Evolutionary conservation across 1,140 invertebrate species (phyloP).

Genomic region (Leptestheria dahalacensis): DNA sequence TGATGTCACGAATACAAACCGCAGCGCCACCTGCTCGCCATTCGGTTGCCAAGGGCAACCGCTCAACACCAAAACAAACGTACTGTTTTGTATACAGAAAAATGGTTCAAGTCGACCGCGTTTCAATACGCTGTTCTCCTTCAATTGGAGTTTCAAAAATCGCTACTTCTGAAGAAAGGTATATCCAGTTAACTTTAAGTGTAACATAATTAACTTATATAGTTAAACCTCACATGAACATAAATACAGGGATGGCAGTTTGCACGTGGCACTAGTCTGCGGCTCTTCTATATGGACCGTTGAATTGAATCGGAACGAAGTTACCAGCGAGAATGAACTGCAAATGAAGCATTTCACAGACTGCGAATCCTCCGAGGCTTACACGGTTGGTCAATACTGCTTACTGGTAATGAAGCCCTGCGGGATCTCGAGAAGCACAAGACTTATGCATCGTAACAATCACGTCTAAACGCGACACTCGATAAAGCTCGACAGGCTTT

Average conservation of each 20-base stretch:
- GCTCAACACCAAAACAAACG: too few relatives aligned
- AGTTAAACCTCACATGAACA: background rate
- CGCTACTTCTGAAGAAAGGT: background rate
- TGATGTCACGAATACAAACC: too few relatives aligned
- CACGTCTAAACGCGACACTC: too few relatives aligned
- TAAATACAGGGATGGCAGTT: background rate
- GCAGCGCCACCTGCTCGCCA: background rate
- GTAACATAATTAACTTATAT: background rate
- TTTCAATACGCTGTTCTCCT: background rate
- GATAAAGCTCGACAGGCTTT: too few relatives aligned
- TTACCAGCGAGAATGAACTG: background rate
- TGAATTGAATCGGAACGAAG: background rate
- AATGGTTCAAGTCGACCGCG: background rate
- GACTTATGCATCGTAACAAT: too few relatives aligned
- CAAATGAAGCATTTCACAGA: background rate
- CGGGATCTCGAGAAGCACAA: too few relatives aligned
- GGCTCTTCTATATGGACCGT: background rate
- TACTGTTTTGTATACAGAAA: too few relatives aligned
- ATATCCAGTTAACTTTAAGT: background rate
- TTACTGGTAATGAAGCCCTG: too few relatives aligned
- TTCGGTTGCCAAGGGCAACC: background rate
- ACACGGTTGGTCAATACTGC: too few relatives aligned
- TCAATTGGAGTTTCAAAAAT: background rate
- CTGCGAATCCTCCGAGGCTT: background rate
- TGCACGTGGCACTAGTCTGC: background rate